Percentiles rank a stretch among this genome's conserved stretches.
Evolutionary conservation across 1,140 invertebrate genomes (phyloP).

Genomic region (Drosophila obscura): DNA sequence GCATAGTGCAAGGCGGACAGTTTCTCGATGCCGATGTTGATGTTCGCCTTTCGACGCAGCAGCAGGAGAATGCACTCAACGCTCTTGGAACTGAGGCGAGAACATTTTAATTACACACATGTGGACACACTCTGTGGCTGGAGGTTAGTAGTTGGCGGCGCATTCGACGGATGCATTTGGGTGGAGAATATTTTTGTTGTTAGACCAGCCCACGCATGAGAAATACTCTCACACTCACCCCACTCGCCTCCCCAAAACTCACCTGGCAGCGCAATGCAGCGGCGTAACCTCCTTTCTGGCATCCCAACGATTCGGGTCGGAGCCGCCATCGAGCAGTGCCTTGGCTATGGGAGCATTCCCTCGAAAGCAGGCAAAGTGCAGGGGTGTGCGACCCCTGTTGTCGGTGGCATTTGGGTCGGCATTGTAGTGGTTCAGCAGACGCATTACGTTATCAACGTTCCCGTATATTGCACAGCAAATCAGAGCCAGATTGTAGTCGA

Average conservation of each 20-base stretch:
- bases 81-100: constrained; percentile 84
- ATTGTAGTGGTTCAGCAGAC: constrained; percentile 61
- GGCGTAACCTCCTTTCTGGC: constrained; percentile 88
- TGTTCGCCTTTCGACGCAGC: constrained; percentile 87
- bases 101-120: constrained; percentile 8
- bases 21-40: constrained; percentile 89
- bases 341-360: constrained; percentile 87
- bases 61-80: constrained; percentile 86
- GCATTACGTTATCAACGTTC: constrained; percentile 63
- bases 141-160: not conserved
- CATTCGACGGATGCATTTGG: not conserved
- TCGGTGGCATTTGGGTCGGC: constrained; percentile 73
- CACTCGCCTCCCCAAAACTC: not conserved
- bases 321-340: constrained; percentile 87
- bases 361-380: constrained; percentile 91
- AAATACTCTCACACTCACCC: not conserved
- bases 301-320: constrained; percentile 89
- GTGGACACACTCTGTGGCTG: not conserved
- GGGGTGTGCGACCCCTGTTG: constrained; percentile 85
- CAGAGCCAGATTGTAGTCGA: constrained; percentile 73
- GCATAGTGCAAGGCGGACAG: constrained; percentile 90
- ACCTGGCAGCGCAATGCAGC: constrained; percentile 90
- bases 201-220: not conserved
- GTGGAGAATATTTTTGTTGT: not conserved
- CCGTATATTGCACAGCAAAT: constrained; percentile 68